Evolutionary conservation across 2,888 invertebrate species (phyloP).

Genomic region (Vandiemenella viatica): DNA sequence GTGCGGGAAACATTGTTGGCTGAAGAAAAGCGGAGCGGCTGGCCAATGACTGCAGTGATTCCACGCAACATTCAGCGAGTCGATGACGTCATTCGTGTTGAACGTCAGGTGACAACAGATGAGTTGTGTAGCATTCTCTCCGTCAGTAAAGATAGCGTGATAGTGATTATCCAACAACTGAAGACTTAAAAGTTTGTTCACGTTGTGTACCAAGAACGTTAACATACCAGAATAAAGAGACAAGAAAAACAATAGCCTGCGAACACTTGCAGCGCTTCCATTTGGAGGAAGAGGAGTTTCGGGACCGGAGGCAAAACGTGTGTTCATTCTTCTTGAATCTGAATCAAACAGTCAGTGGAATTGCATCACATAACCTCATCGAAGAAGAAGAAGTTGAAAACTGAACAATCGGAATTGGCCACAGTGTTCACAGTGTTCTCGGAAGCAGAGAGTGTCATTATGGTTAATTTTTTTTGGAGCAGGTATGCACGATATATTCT

Average conservation of each 20-base stretch:
- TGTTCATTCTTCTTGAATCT: neutral
- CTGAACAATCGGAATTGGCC: no score
- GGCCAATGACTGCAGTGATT: conserved; percentile 1
- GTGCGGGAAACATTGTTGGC: neutral
- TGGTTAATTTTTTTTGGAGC: neutral
- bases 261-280: neutral
- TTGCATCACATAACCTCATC: no score
- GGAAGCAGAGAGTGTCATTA: no score
- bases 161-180: neutral
- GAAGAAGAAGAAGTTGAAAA: no score
- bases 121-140: neutral
- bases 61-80: conserved; percentile 1
- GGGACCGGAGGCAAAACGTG: neutral
- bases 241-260: neutral
- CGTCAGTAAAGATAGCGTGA: neutral
- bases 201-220: neutral
- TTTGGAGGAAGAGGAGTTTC: neutral
- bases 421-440: no score
- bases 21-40: neutral
- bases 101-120: conserved; percentile 1
- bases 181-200: neutral
- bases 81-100: conserved; percentile 2
- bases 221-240: neutral
- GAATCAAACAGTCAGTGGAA: neutral
- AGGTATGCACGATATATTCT: neutral